phyloP scores from a whole-genome alignment of 2,797 vertebrate genomes.

The Orestias chungarensis region DNA sequence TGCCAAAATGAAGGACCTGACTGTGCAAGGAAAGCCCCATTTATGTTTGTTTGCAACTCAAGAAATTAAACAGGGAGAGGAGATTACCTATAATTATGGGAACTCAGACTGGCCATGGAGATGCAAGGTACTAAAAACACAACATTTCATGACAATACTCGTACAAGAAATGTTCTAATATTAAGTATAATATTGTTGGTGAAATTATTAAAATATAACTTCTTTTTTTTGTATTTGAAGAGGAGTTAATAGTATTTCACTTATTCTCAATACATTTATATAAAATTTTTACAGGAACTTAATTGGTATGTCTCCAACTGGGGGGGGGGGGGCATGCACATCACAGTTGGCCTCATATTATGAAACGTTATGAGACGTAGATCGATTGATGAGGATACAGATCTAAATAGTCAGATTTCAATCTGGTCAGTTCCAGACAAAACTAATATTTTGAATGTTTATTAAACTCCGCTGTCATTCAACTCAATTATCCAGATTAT shows the following conservation, averaged over 20 bases:
- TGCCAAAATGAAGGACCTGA: slow-evolving; percentile 22
- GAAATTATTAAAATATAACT: not conserved
- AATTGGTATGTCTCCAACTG: no score
- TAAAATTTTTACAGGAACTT: no score
- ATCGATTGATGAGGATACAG: no score
- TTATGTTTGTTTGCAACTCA: slow-evolving; percentile 15
- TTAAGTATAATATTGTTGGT: no score
- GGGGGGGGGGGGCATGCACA: no score
- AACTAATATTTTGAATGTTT: no score
- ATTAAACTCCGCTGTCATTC: no score
- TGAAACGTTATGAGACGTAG: no score
- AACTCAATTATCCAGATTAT: no score
- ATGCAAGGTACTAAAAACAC: not conserved
- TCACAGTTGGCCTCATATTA: no score
- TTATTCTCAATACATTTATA: not conserved
- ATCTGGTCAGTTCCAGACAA: no score
- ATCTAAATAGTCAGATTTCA: no score
- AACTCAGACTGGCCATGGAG: not conserved
- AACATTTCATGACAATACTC: not conserved
- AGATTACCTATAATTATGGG: slow-evolving; percentile 14
- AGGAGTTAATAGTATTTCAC: not conserved
- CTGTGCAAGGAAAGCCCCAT: slow-evolving; percentile 13
- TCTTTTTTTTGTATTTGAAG: not conserved
- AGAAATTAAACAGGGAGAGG: slow-evolving; percentile 24
- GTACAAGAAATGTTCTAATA: not conserved